Base-by-base conservation (phyloP, 1,140 invertebrate genomes). In the Atta texana region DNA sequence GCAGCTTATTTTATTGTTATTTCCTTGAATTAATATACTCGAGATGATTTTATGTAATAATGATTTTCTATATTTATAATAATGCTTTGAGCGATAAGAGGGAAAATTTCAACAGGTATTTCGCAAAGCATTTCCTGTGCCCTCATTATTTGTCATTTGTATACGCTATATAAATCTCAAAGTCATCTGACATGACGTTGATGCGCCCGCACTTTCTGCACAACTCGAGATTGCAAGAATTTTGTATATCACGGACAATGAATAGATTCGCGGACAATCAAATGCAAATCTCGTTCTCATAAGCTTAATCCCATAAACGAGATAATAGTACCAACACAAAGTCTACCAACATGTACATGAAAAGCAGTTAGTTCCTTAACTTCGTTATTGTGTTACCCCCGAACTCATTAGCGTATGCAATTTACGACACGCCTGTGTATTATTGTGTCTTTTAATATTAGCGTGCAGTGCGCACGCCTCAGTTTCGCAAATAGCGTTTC, bases 221-320 rank as follows among this genome's bases (percentile, higher is more conserved):
- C 39, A 51, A 68, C 44, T 34, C 61, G 63, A 69, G 44, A 68
- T 28, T 18, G 77, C 53, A 39, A 82, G 53, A 74, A 82, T 49
- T 59, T 59, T 28, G 55, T 84, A 28, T 51, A 24, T 34, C 14
- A 14, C 55, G 69, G 39, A 74, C 53, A 61, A 59, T n/a, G 53
- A 18, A 59, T 74, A 74, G 55, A 72, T 82, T 61, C 49, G 34
- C 68, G 80, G 53, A 44, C 80, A 84, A 84, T 84, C 80, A 75
- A 49, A 84, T 84, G 57, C 55, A 84, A 84, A 84, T 74, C 69
- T 61, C 80, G 44, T n/a, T 34, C 80, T 74, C 80, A 39, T 51
- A 61, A 84, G 80, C 39, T 82, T 75, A 75, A 84, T 59, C 78
- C 53, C 16, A 82, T 75, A 75, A 75, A 75, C 80, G 69, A 84